Percentiles rank a stretch among this genome's conserved stretches.
phyloP scores from a whole-genome alignment of 2,797 vertebrate species.

The Periparus ater region DNA sequence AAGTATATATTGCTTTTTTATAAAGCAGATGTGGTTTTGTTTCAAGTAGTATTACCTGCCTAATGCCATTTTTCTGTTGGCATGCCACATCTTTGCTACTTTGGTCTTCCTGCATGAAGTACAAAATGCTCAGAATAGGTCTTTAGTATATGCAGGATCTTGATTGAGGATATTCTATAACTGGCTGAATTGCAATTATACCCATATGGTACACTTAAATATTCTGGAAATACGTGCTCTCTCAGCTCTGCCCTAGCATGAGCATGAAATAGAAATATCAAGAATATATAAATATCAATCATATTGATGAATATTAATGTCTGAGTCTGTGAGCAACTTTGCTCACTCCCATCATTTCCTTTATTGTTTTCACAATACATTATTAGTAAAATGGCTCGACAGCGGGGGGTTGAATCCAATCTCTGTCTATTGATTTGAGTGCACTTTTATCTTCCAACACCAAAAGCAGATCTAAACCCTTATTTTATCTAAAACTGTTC shows the following conservation, averaged over 20 bases:
- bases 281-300: conserved; percentile 49
- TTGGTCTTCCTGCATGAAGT: not conserved
- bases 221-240: not conserved
- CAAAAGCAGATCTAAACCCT: not conserved
- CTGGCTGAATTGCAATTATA: conserved; percentile 3
- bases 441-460: conserved; percentile 19
- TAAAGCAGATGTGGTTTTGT: not conserved
- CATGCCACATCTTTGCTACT: not conserved
- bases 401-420: not conserved
- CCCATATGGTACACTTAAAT: not conserved
- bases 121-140: not conserved
- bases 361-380: not conserved
- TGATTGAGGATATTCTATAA: not conserved
- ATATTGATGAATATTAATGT: conserved; percentile 48
- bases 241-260: not conserved
- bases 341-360: not conserved
- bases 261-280: conserved; percentile 35
- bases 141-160: not conserved
- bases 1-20: not conserved
- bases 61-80: not conserved
- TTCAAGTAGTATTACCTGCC: not conserved
- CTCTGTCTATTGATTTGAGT: conserved; percentile 24
- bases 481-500: not conserved
- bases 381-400: conserved; percentile 4
- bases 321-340: conserved; percentile 1